A percentile compares a stretch with the other conserved stretches of the same genome.
phyloP scores from a whole-genome alignment of 2,888 invertebrate species.

The Chaitophorus viminalis region DNA sequence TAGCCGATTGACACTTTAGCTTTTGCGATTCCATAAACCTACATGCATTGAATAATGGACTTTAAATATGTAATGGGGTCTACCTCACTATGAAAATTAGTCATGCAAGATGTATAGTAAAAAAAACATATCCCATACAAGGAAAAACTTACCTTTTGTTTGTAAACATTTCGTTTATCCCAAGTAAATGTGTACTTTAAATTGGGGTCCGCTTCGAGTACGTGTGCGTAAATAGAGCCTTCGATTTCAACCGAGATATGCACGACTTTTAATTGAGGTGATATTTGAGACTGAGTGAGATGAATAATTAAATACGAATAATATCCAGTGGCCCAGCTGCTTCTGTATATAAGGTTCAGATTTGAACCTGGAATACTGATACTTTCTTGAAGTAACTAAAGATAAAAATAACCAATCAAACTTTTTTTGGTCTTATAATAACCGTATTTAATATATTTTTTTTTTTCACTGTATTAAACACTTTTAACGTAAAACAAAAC shows the following conservation, averaged over 20 bases:
- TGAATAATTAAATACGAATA: conserved; percentile 92
- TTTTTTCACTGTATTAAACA: too few species aligned
- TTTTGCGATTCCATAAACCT: conserved; percentile 84
- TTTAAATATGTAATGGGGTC: not conserved
- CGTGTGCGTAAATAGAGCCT: conserved; percentile 89
- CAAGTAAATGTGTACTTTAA: conserved; percentile 96
- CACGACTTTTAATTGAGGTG: conserved; percentile 84
- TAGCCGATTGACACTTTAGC: conserved; percentile 93
- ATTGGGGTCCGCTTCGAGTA: conserved; percentile 96
- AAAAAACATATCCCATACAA: not conserved
- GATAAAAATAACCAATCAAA: not conserved
- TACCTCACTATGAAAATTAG: too few species aligned
- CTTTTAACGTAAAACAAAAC: too few species aligned
- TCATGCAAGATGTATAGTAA: not conserved
- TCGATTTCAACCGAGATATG: conserved; percentile 93
- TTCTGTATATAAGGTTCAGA: conserved; percentile 93
- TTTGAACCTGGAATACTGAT: conserved; percentile 93
- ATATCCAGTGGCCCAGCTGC: conserved; percentile 93
- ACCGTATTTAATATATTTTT: too few species aligned
- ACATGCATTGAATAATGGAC: not conserved
- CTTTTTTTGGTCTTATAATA: not conserved
- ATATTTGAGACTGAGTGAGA: conserved; percentile 82
- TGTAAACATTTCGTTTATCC: conserved; percentile 97
- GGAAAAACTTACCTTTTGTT: conserved; percentile 78
- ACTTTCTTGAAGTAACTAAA: conserved; percentile 94